Percentiles rank a stretch among this genome's conserved stretches.
Conservation (phyloP, 2,888 invertebrate species). For the Apodemia duryi region DNA sequence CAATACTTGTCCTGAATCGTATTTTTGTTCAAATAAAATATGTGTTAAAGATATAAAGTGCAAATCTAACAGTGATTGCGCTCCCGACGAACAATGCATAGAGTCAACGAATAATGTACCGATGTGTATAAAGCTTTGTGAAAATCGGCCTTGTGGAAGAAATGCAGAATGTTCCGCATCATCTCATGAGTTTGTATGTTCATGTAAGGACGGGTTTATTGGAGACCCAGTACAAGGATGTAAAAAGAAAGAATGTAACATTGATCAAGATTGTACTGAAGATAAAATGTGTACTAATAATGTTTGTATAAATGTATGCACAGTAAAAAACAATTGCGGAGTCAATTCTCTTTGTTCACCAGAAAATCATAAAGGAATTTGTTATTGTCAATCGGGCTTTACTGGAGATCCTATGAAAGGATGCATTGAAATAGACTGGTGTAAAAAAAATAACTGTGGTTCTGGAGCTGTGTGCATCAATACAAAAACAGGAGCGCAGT, state of each 20-base stretch:
- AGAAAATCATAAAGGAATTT: slow-evolving; percentile 86
- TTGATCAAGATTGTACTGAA: slow-evolving; percentile 85
- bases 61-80: slow-evolving; percentile 85
- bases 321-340: slow-evolving; percentile 90
- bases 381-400: slow-evolving; percentile 92
- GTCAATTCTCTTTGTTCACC: slow-evolving; percentile 92
- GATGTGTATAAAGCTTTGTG: slow-evolving; percentile 88
- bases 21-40: slow-evolving; percentile 90
- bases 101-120: slow-evolving; percentile 84
- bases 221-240: slow-evolving; percentile 91
- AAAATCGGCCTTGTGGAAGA: slow-evolving; percentile 86
- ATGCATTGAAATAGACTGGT: slow-evolving; percentile 88
- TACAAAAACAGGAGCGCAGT: slow-evolving; percentile 87
- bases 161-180: slow-evolving; percentile 89
- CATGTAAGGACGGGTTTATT: slow-evolving; percentile 88
- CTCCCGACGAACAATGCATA: slow-evolving; percentile 84
- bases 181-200: slow-evolving; percentile 86
- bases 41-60: slow-evolving; percentile 91
- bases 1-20: slow-evolving; percentile 90
- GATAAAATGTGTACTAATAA: slow-evolving; percentile 91
- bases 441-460: slow-evolving; percentile 87
- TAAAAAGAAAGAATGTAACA: slow-evolving; percentile 87
- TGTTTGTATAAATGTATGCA: slow-evolving; percentile 92
- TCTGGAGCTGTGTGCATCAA: slow-evolving; percentile 90
- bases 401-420: slow-evolving; percentile 87